Evolutionary conservation across 2,888 invertebrate species (phyloP), one percentile per base, ranked within the genome.

Genomic region (Syritta pipiens): DNA sequence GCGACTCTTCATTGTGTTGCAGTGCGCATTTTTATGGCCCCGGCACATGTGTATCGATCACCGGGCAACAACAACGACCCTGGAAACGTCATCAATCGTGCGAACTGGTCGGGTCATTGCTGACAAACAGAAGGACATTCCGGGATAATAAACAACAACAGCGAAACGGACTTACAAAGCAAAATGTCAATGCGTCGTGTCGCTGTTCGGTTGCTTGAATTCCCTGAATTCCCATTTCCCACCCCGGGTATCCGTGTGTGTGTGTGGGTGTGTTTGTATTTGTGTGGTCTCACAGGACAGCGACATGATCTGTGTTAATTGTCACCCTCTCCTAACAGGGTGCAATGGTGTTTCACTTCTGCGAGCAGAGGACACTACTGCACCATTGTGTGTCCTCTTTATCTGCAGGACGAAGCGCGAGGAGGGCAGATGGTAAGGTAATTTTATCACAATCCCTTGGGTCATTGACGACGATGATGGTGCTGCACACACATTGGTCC

Each of bases 391-490:
- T 26, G 17, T 9, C 7, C 14, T 17, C 37, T 69, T 63, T 63
- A 49, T 68, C 51, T 20, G 20, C 10, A 60, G 28, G 19, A 3
- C 17, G 12, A n/a, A 24, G 44, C 3, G 32, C 49, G 17, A 26
- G 53, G 46, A 48, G 60, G 62, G 17, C 79, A 79, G 79, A 79
- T 79, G 79, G 79, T 68, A 68, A 79, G 79, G 79, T 79, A 74
- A 79, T 79, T 79, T 79, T 74, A 79, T 79, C 79, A 74, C 67
- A 79, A 74, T 79, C 79, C 79, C 79, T 49, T 79, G 79, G 74
- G 79, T 79, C 79, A 79, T 79, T 79, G 74, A 77, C 71, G 77
- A 74, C 68, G 79, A 74, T 74, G 72, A 65, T 67, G 59, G 37
- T 53, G 35, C 55, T 46, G 17, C 37, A 44, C 46, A 10, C 46